These are phyloP conservation scores for Mythimna lalbum DNA, from an alignment of 2,888 invertebrate genomes.

Conservation along the genomic window DNA sequence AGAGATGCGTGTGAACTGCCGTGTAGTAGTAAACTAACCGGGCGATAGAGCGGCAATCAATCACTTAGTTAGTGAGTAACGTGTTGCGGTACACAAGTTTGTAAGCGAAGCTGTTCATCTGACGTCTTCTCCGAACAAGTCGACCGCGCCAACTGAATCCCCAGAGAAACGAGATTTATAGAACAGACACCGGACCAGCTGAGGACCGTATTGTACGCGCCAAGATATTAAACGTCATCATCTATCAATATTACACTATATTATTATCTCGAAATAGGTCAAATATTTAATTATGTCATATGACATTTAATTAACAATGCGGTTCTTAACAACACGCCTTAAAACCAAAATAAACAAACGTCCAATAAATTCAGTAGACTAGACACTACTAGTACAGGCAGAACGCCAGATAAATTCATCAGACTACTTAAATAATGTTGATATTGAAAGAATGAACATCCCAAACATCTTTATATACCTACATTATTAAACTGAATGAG, in stretches of 20 bases:
- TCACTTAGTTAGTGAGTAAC: slow-evolving; percentile 49
- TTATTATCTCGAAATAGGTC: slow-evolving; percentile 15
- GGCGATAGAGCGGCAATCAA: slow-evolving; percentile 49
- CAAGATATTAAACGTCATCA: slow-evolving; percentile 64
- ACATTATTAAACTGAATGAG: slow-evolving; percentile 19
- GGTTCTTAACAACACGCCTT: slow-evolving; percentile 7
- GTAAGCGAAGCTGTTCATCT: slow-evolving; percentile 37
- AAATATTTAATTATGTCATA: slow-evolving; percentile 9
- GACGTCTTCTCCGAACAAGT: slow-evolving; percentile 36
- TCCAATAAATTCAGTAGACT: slow-evolving; percentile 28
- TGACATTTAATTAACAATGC: slow-evolving; percentile 5
- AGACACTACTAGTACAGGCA: slow-evolving; percentile 33
- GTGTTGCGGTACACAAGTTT: slow-evolving; percentile 56
- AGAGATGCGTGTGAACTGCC: slow-evolving; percentile 19
- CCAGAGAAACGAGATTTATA: slow-evolving; percentile 65
- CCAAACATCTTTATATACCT: slow-evolving; percentile 25
- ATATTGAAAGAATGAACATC: slow-evolving; percentile 36
- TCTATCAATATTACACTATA: slow-evolving; percentile 53
- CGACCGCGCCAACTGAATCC: slow-evolving; percentile 48
- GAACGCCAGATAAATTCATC: slow-evolving; percentile 36
- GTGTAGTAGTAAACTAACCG: slow-evolving; percentile 34
- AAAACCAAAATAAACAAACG: slow-evolving; percentile 33
- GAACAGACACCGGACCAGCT: slow-evolving; percentile 44
- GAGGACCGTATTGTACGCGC: slow-evolving; percentile 38
- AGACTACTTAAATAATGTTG: slow-evolving; percentile 23